Conservation (phyloP, 1,140 invertebrate genomes). For the Neodiprion lecontei region DNA sequence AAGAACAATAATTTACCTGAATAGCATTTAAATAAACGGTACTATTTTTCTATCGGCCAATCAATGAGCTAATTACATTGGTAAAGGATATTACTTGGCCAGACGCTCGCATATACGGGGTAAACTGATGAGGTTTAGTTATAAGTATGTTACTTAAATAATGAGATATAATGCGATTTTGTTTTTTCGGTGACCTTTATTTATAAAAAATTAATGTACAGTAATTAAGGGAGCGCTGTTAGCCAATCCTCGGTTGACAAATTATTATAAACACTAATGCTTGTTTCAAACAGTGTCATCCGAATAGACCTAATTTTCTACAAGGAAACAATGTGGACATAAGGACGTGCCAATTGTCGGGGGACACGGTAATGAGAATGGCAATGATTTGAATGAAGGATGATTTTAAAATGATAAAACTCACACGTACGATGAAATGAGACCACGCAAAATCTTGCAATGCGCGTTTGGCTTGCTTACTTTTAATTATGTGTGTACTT, state of each 20-base stretch:
- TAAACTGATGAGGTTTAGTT: no score
- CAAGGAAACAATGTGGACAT: background rate
- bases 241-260: conserved; percentile 4
- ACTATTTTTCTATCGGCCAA: no score
- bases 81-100: no score
- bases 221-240: background rate
- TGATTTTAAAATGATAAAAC: background rate
- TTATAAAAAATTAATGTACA: conserved; percentile 8
- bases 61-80: no score
- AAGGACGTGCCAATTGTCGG: background rate
- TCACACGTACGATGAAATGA: background rate
- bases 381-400: background rate
- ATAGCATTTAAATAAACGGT: no score
- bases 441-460: background rate
- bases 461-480: background rate
- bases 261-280: background rate
- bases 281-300: background rate
- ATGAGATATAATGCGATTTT: background rate
- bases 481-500: background rate
- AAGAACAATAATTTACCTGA: no score
- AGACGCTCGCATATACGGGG: no score
- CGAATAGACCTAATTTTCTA: conserved; percentile 1
- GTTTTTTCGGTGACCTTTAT: conserved; percentile 5
- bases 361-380: background rate
- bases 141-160: no score